Evolutionary conservation across 2,888 invertebrate genomes (phyloP), one percentile per base, ranked within the genome.

Genomic region (Salticus scenicus): DNA sequence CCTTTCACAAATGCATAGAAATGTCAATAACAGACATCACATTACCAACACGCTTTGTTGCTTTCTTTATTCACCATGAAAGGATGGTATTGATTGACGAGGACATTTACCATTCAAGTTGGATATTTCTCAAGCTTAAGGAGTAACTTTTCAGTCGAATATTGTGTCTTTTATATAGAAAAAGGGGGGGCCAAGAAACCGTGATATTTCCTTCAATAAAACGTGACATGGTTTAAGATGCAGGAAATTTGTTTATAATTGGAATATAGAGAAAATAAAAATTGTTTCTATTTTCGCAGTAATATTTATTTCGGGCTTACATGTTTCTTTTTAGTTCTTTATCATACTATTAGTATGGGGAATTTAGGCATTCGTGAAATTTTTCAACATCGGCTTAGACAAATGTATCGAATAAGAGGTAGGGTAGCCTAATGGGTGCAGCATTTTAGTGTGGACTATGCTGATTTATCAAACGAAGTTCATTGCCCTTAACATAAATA

Each of bases 21-120:
- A 57, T 57, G 24, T 57, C 57, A 57, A 57, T 57, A 57, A 24
- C 57, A 57, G 57, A 57, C 57, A 24, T 57, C 57, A 57, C 8
- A 24, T 57, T 57, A 8, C 57, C 7, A 57, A 57, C 57, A 57
- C 17, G 57, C 57, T 57, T 57, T 24, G 57, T 17, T 57, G 57
- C 57, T 57, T 57, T 12, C 24, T 57, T 57, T 24, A 57, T 57
- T 57, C 57, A 57, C 24, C 57, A n/a, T 24, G 57, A 57, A 57
- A 12, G 7, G 57, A 57, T 24, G 24, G 4, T 57, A 57, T 57
- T 57, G 57, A 57, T 57, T 57, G 57, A 12, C 4, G 7, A 57
- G 5, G 57, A 24, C 57, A 57, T 57, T 57, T 57, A 57, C 57
- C 24, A 57, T 57, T 57, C 57, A 57, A 57, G 1, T 57, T 24